phyloP scores from a whole-genome alignment of 2,113 vertebrate genomes.

The Paramormyrops kingsleyae region DNA sequence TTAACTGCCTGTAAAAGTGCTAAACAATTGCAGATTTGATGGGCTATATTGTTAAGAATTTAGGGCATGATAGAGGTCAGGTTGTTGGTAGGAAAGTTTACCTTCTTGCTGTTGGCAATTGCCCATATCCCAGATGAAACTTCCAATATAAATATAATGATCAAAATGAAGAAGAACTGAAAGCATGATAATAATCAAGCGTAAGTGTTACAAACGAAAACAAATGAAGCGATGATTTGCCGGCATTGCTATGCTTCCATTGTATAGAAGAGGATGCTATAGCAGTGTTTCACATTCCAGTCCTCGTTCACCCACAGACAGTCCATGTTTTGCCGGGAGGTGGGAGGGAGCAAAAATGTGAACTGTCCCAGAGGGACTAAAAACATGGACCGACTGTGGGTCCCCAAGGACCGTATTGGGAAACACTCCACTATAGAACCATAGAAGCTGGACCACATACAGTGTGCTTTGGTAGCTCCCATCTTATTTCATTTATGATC shows the following conservation, averaged over 20 bases:
- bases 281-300: background rate
- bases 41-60: background rate
- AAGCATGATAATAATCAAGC: background rate
- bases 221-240: background rate
- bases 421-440: background rate
- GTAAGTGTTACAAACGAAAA: background rate
- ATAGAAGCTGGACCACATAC: background rate
- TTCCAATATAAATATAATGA: constrained; percentile 85
- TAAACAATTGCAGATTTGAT: background rate
- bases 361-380: background rate
- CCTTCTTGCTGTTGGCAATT: constrained; percentile 75
- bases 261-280: background rate
- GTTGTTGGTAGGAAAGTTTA: constrained; percentile 36
- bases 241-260: background rate
- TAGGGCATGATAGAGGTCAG: background rate
- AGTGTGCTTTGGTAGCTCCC: background rate
- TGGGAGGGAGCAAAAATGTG: background rate
- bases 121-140: constrained; percentile 90
- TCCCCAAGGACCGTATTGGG: background rate
- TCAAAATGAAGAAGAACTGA: constrained; percentile 89
- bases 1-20: background rate
- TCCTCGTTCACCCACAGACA: background rate
- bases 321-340: background rate
- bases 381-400: background rate
- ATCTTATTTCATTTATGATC: background rate